Evolutionary conservation across 2,888 invertebrate genomes (phyloP).

Genomic region (Lithophane leautieri): DNA sequence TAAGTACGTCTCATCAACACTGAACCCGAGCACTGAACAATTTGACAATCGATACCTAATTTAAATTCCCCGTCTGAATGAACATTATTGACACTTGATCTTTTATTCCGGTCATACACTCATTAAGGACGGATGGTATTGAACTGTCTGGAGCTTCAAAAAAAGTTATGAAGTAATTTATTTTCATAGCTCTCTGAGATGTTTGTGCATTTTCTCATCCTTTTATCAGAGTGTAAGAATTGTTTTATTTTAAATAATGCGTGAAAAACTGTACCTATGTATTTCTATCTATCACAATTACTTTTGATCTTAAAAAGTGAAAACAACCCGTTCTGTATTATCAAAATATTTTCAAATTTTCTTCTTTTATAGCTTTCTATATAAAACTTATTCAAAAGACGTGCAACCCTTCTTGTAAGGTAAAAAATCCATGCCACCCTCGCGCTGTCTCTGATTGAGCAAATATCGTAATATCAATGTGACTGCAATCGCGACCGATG

Average conservation of each 20-base stretch:
- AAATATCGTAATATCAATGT: conserved; percentile 81
- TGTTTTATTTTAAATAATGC: too few species aligned
- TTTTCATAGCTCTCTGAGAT: too few species aligned
- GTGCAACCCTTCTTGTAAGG: conserved; percentile 50
- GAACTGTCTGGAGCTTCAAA: conserved; percentile 14
- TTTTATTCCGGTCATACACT: conserved; percentile 79
- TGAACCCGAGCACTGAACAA: conserved; percentile 56
- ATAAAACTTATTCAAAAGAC: conserved; percentile 35
- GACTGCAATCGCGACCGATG: conserved; percentile 77
- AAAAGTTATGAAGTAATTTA: neutral
- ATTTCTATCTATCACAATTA: too few species aligned
- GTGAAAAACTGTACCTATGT: too few species aligned
- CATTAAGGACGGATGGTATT: conserved; percentile 27
- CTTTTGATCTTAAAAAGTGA: too few species aligned
- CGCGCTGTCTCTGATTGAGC: conserved; percentile 74
- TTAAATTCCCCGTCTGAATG: conserved; percentile 61
- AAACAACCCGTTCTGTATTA: neutral
- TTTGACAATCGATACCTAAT: conserved; percentile 74
- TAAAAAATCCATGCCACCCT: conserved; percentile 51
- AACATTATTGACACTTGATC: conserved; percentile 75
- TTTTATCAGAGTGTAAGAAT: too few species aligned
- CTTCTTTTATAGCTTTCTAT: neutral
- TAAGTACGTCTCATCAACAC: neutral
- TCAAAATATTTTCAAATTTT: neutral
- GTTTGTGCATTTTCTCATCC: too few species aligned